phyloP scores from a whole-genome alignment of 2,113 vertebrate species.

The Oostethus manadensis region DNA sequence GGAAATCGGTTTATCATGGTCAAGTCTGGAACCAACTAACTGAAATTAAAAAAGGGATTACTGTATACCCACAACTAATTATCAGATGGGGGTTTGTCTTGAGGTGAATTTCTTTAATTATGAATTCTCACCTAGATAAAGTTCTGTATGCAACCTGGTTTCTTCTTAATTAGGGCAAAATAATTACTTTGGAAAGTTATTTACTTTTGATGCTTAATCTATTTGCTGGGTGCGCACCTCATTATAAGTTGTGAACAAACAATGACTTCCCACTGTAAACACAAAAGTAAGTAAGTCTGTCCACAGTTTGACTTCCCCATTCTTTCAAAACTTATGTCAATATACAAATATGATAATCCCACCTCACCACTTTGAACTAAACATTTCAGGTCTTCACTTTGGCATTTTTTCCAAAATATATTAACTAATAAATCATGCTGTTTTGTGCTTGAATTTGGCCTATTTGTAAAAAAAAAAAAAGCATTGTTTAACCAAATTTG shows the following conservation, averaged over 20 bases:
- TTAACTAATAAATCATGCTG: too few relatives aligned
- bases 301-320: constrained; percentile 14
- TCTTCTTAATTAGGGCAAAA: constrained; percentile 51
- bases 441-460: too few relatives aligned
- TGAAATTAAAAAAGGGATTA: neutral
- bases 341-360: neutral
- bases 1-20: too few relatives aligned
- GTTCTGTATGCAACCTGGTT: constrained; percentile 50
- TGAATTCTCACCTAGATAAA: constrained; percentile 55
- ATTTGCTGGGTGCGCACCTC: constrained; percentile 29
- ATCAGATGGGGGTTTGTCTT: constrained; percentile 43
- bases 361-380: too few relatives aligned
- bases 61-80: constrained; percentile 46
- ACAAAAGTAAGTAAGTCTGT: constrained; percentile 31
- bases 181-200: constrained; percentile 59
- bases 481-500: too few relatives aligned
- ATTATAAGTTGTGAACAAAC: constrained; percentile 37
- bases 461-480: too few relatives aligned
- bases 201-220: constrained; percentile 45
- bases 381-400: too few relatives aligned
- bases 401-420: too few relatives aligned
- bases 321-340: constrained; percentile 11
- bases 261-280: constrained; percentile 12
- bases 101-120: constrained; percentile 37
- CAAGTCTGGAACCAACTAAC: too few relatives aligned